Evolutionary conservation across 2,888 invertebrate genomes (phyloP), one percentile per base, ranked within the genome.

Genomic region (Zootermopsis nevadensis): DNA sequence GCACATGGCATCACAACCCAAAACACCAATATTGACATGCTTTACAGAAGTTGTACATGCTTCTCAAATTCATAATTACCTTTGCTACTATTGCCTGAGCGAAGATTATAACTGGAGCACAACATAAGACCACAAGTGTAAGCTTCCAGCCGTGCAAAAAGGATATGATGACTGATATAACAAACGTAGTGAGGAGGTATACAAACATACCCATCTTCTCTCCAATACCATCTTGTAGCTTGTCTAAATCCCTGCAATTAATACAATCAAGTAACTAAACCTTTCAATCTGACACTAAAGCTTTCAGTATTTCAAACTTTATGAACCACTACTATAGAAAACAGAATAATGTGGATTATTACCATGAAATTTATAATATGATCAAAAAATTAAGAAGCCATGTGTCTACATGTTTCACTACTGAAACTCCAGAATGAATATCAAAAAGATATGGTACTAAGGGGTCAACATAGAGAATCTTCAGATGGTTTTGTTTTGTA

Each of bases 71-170:
- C 6, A n/a, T 38, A 74, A 24, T 74, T 83, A 86, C 90, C 87
- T 89, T 89, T 10, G 89, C 87, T 86, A 91, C 89, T 55, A 90
- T 83, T 3, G 87, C 88, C 8, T 89, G 89, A 22, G 89, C 86
- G 15, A 89, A 86, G 2, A 89, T 88, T 22, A 91, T 86, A 0
- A 90, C 84, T 1, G 91, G 91, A 79, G 89, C 89, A 38, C 89
- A 87, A 4, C 89, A 88, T 31, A 91, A 86, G 33, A 90, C 89
- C 24, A 91, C 90, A 24, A 91, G 86, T 0, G 91, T 90, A 55
- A 91, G 87, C 84, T 90, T 89, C 91, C 91, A 91, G 67, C 91
- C 90, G 81, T 89, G 88, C 4, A 87, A 86, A 85, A 91, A 90
- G 0, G 90, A 90, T 81, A 89, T 88, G 60, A 88, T 87, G 53